These are phyloP conservation scores for Meleagris gallopavo DNA, from an alignment of 2,113 vertebrate genomes.

Conservation along the genomic window DNA sequence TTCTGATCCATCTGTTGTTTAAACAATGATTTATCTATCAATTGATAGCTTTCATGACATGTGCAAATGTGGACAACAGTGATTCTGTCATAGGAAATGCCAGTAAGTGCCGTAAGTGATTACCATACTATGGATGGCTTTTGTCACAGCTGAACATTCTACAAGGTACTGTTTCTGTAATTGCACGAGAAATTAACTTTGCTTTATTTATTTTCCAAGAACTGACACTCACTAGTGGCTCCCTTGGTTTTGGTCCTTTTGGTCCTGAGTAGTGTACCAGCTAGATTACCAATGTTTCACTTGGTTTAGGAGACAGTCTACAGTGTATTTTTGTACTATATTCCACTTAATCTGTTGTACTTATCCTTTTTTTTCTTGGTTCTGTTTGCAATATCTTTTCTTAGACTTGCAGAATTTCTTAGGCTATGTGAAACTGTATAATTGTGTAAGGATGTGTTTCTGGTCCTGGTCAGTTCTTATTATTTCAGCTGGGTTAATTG, in stretches of 20 bases:
- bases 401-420: not conserved
- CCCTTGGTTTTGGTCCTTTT: not conserved
- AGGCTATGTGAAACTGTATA: not conserved
- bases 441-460: not conserved
- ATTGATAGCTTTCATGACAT: not conserved
- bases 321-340: not conserved
- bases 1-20: rapidly evolving
- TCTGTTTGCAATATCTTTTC: not conserved
- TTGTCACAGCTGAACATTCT: not conserved
- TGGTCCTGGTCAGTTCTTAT: not conserved
- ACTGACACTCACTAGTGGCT: not conserved
- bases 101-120: not conserved
- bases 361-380: not conserved
- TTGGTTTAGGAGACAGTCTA: not conserved
- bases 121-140: not conserved
- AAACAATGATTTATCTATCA: rapidly evolving
- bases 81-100: not conserved
- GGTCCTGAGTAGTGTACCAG: not conserved
- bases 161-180: not conserved
- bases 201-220: not conserved
- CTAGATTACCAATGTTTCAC: not conserved
- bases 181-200: not conserved
- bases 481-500: not conserved
- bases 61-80: not conserved
- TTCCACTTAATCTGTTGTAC: not conserved